phyloP scores from a whole-genome alignment of 2,888 invertebrate genomes.

The Acronicta psi region DNA sequence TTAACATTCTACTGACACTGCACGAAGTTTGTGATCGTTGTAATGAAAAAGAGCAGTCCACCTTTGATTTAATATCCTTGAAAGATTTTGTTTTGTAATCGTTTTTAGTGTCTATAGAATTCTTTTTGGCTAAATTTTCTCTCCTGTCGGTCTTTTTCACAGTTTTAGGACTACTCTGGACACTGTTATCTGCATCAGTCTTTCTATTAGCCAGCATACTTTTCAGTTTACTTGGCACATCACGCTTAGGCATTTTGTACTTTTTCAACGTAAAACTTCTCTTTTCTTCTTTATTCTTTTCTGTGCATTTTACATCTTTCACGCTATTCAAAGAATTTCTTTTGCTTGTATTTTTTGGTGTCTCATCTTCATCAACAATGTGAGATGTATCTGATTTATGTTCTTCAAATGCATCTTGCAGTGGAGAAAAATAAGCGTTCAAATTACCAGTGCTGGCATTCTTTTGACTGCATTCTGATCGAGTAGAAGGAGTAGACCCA shows the following conservation, averaged over 20 bases:
- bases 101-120: constrained; percentile 92
- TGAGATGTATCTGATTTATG: constrained; percentile 66
- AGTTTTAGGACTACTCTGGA: constrained; percentile 89
- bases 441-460: constrained; percentile 75
- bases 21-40: constrained; percentile 86
- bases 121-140: constrained; percentile 89
- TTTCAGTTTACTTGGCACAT: constrained; percentile 93
- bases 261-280: constrained; percentile 90
- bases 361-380: constrained; percentile 71
- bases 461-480: constrained; percentile 86
- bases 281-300: constrained; percentile 87
- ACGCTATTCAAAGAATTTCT: constrained; percentile 83
- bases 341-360: constrained; percentile 81
- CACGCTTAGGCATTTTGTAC: constrained; percentile 94
- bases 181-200: constrained; percentile 84
- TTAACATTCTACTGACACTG: constrained; percentile 84
- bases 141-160: constrained; percentile 91
- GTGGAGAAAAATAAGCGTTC: constrained; percentile 71
- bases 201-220: constrained; percentile 91
- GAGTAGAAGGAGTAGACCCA: constrained; percentile 87
- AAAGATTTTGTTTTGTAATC: constrained; percentile 92
- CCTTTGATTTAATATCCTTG: constrained; percentile 96
- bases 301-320: constrained; percentile 74
- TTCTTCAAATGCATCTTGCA: constrained; percentile 70
- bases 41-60: constrained; percentile 89